A percentile compares a stretch with the other conserved stretches of the same genome.
phyloP scores from a whole-genome alignment of 64 coral and sea anemone species.

The Porites lutea region DNA sequence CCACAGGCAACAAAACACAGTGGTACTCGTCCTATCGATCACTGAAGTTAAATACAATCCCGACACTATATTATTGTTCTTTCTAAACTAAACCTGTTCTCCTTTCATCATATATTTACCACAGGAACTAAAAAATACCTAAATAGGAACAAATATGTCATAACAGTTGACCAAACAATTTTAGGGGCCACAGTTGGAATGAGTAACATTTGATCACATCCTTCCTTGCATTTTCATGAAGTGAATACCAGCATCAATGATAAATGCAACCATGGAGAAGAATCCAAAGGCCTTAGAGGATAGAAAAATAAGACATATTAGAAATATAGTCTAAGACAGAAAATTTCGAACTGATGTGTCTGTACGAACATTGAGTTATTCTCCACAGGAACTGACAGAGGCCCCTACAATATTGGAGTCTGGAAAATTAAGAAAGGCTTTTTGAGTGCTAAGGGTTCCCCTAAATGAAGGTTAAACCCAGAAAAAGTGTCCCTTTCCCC shows the following conservation, averaged over 20 bases:
- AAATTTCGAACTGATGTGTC: background rate
- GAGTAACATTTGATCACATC: background rate
- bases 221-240: background rate
- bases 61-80: too few relatives aligned
- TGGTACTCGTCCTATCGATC: too few relatives aligned
- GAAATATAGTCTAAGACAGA: too few relatives aligned
- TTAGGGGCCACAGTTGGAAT: background rate
- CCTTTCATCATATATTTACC: too few relatives aligned
- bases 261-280: slow-evolving; percentile 32
- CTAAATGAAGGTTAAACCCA: too few relatives aligned
- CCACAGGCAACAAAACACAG: too few relatives aligned
- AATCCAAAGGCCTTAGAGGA: slow-evolving; percentile 27
- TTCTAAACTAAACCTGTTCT: too few relatives aligned
- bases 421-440: too few relatives aligned
- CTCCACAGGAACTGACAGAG: background rate
- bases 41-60: too few relatives aligned
- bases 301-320: background rate
- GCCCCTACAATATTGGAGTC: too few relatives aligned
- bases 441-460: too few relatives aligned
- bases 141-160: background rate
- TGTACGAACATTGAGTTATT: background rate
- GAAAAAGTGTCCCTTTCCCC: too few relatives aligned
- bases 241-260: slow-evolving; percentile 16
- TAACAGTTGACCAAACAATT: background rate
- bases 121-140: background rate